Evolutionary conservation across 2,888 invertebrate genomes (phyloP).

Genomic region (Apeira syringaria): DNA sequence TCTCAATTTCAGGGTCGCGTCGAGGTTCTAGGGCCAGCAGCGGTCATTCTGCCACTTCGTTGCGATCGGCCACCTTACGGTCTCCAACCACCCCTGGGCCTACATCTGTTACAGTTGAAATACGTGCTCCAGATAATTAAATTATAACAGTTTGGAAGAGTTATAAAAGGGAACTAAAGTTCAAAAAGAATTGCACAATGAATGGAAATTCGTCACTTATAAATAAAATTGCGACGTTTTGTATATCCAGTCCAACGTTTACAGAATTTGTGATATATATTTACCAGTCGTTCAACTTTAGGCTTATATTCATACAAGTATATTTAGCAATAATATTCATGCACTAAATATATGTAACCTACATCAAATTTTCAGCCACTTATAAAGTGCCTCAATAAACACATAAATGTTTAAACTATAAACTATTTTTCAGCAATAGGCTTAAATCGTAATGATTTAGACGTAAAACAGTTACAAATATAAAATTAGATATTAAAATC

Average conservation of each 20-base stretch:
- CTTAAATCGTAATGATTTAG: slow-evolving; percentile 45
- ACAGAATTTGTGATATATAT: slow-evolving; percentile 76
- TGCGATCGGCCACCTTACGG: slow-evolving; percentile 84
- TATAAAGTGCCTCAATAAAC: slow-evolving; percentile 71
- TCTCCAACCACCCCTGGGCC: slow-evolving; percentile 72
- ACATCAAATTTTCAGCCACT: slow-evolving; percentile 55
- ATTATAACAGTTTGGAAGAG: slow-evolving; percentile 9
- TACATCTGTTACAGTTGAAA: slow-evolving; percentile 88
- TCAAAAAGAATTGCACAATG: slow-evolving; percentile 10
- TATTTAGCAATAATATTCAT: slow-evolving; percentile 54
- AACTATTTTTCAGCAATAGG: slow-evolving; percentile 32
- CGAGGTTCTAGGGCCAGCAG: slow-evolving; percentile 91
- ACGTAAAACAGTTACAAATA: slow-evolving; percentile 43
- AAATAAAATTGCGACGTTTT: slow-evolving; percentile 33
- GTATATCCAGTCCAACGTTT: slow-evolving; percentile 72
- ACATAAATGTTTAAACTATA: slow-evolving; percentile 47
- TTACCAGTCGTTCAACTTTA: slow-evolving; percentile 62
- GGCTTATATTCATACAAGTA: slow-evolving; percentile 62
- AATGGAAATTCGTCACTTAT: slow-evolving; percentile 20
- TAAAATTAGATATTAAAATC: slow-evolving; percentile 36
- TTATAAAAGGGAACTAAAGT: slow-evolving; percentile 14
- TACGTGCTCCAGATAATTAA: slow-evolving; percentile 87
- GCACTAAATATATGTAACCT: slow-evolving; percentile 55
- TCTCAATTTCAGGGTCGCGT: slow-evolving; percentile 71
- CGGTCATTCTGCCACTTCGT: slow-evolving; percentile 89